phyloP scores from a whole-genome alignment of 2,113 vertebrate genomes.

The Penelope pileata region DNA sequence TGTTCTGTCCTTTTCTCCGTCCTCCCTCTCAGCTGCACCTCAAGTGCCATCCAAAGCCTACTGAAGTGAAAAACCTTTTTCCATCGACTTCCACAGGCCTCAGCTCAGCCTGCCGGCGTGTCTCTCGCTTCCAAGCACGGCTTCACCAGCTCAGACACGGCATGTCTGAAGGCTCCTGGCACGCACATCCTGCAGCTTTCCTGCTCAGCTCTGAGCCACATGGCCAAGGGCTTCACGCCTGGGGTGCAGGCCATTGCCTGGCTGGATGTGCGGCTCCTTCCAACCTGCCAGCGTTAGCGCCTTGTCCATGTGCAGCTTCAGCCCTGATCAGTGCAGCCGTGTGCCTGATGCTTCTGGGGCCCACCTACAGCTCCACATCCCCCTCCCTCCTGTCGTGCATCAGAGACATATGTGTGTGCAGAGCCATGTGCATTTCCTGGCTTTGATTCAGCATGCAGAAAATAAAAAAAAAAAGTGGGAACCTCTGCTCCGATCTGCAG shows the following conservation, averaged over 20 bases:
- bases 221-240: not conserved
- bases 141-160: not conserved
- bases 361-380: not conserved
- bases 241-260: not conserved
- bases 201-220: not conserved
- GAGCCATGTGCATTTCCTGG: not conserved
- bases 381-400: not conserved
- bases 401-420: accelerated
- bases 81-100: not conserved
- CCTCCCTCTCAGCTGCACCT: not conserved
- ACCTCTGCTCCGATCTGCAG: not conserved
- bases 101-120: not conserved
- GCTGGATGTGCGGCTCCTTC: not conserved
- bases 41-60: not conserved
- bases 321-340: no score
- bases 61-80: not conserved
- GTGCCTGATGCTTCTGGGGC: not conserved
- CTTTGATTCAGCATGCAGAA: constrained; percentile 5
- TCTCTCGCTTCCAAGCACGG: not conserved
- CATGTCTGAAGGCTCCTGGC: not conserved
- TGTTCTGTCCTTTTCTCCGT: not conserved
- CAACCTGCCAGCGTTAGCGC: not conserved
- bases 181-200: not conserved
- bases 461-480: not conserved
- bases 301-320: not conserved